Conservation (phyloP, 2,888 invertebrate species). For the Thymelicus lineola region DNA sequence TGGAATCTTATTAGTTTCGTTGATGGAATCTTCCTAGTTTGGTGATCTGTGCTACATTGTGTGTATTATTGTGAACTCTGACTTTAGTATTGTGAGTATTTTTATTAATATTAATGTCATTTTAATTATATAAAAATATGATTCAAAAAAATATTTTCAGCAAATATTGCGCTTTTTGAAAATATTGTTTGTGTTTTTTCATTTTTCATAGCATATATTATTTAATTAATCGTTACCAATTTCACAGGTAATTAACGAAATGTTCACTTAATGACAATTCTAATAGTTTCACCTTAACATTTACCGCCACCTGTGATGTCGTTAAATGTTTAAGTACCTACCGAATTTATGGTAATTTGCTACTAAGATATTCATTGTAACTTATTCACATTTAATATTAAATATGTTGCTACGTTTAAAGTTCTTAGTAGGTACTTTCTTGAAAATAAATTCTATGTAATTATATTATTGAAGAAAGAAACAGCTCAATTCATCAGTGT, state of each 20-base stretch:
- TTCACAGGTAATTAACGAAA: background rate
- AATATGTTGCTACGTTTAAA: too few species aligned
- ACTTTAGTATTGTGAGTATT: too few species aligned
- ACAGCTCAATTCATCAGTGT: conserved; percentile 28
- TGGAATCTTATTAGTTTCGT: background rate
- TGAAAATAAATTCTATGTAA: background rate
- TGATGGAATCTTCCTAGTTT: background rate
- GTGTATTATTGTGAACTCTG: too few species aligned
- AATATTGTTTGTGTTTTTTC: too few species aligned
- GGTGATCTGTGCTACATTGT: background rate
- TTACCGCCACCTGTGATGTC: background rate
- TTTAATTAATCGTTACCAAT: too few species aligned
- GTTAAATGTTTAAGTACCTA: background rate
- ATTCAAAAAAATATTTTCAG: too few species aligned
- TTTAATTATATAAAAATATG: too few species aligned
- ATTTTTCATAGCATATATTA: too few species aligned
- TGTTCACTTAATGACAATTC: background rate
- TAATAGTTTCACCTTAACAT: background rate
- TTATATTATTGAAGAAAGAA: conserved; percentile 9
- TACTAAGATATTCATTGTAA: background rate
- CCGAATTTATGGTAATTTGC: background rate
- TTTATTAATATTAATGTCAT: too few species aligned
- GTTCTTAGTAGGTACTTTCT: background rate
- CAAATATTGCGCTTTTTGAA: too few species aligned
- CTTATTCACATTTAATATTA: too few species aligned